Evolutionary conservation across 1,140 invertebrate genomes (phyloP).

Genomic region (Macrostomum lignano): DNA sequence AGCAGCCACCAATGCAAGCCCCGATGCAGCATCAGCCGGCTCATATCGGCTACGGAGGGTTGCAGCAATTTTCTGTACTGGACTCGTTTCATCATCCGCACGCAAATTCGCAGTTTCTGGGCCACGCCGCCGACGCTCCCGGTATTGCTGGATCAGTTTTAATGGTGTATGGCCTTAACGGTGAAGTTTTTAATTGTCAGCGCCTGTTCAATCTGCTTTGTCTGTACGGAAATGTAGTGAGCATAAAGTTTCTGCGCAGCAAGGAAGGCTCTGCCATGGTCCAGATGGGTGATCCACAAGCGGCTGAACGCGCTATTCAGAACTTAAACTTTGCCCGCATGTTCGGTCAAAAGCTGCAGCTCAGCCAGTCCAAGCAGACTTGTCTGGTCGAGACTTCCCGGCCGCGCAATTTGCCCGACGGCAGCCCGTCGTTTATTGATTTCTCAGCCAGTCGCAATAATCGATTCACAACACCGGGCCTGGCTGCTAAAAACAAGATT

Average conservation of each 20-base stretch:
- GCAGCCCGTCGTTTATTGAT: slow-evolving; percentile 80
- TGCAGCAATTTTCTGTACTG: not conserved
- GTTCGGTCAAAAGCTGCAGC: slow-evolving; percentile 37
- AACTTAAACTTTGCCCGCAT: slow-evolving; percentile 71
- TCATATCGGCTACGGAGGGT: too few relatives aligned
- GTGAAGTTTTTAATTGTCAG: slow-evolving; percentile 69
- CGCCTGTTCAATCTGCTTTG: slow-evolving; percentile 94
- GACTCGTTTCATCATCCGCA: not conserved
- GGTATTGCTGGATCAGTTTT: slow-evolving; percentile 14
- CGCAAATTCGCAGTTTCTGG: not conserved
- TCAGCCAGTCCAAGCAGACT: slow-evolving; percentile 72
- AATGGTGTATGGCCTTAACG: slow-evolving; percentile 86
- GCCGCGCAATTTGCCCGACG: slow-evolving; percentile 66
- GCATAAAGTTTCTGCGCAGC: slow-evolving; percentile 91
- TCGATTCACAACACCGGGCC: slow-evolving; percentile 34
- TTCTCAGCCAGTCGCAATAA: slow-evolving; percentile 88
- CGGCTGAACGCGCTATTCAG: slow-evolving; percentile 67
- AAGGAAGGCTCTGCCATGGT: slow-evolving; percentile 99
- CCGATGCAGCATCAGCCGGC: not conserved
- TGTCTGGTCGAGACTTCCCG: too few relatives aligned
- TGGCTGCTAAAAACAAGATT: slow-evolving; percentile 33
- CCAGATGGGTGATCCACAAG: slow-evolving; percentile 78
- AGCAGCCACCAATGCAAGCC: not conserved
- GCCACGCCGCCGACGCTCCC: slow-evolving; percentile 8
- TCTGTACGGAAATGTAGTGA: slow-evolving; percentile 81